Percentiles rank a stretch among this genome's conserved stretches.
phyloP scores from a whole-genome alignment of 2,113 vertebrate genomes.

The Cygnus atratus region DNA sequence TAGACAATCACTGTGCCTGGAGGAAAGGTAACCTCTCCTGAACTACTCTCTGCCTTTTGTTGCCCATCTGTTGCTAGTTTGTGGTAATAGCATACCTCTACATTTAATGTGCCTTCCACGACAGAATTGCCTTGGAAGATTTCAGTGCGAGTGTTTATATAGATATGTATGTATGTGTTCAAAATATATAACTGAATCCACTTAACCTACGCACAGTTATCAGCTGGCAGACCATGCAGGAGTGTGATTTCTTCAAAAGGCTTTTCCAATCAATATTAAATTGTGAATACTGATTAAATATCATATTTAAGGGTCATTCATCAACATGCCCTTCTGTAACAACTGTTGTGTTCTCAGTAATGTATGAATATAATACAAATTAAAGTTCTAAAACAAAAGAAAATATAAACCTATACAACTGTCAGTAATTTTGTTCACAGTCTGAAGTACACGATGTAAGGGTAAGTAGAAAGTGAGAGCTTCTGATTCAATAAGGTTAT shows the following conservation, averaged over 20 bases:
- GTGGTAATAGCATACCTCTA: neutral
- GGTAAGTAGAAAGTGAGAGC: neutral
- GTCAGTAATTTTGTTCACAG: neutral
- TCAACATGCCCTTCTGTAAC: neutral
- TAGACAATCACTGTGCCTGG: neutral
- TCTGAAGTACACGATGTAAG: neutral
- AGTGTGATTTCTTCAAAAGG: neutral
- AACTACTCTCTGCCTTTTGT: neutral
- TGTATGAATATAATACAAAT: neutral
- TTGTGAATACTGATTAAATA: neutral
- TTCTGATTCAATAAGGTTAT: neutral
- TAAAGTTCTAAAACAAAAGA: neutral
- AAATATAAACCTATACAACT: neutral
- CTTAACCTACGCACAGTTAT: neutral
- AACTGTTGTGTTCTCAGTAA: neutral
- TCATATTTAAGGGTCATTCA: neutral
- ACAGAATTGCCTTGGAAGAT: neutral
- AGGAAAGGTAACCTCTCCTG: neutral
- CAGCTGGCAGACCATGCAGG: neutral
- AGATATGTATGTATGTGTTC: neutral
- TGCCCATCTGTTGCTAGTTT: neutral
- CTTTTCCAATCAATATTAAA: rapidly evolving
- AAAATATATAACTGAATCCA: neutral
- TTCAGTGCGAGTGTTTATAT: neutral
- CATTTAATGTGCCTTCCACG: neutral